Evolutionary conservation across 1,140 invertebrate species (phyloP), one percentile per base, ranked within the genome.

Genomic region (Venustaconcha ellipsiformis): DNA sequence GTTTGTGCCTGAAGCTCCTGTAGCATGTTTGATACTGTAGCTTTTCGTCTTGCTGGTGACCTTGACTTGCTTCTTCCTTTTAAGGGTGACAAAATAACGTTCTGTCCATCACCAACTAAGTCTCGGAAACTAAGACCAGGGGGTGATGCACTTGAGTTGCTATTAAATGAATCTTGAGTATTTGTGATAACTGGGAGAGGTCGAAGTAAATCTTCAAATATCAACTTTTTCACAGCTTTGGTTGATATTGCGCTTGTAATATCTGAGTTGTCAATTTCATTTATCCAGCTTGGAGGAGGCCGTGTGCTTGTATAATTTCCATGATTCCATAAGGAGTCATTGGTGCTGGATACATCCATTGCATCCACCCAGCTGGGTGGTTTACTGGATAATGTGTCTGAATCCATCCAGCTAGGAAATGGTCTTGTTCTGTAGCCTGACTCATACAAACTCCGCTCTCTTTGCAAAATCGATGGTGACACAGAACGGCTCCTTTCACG

Each of bases 181-280:
- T 70, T 77, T 72, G 72, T 77, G 5, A 77, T 77, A 20, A 77
- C 69, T 67, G 75, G 75, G 6, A 77, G 65, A n/a, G 75, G 75
- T 59, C 75, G 56, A 26, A 77, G 63, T 17, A 77, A 59, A 30
- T 77, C 75, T 20, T 77, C 62, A 55, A 77, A 72, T 67, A n/a
- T 65, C 26, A 77, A 57, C 57, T 60, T 72, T 56, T 77, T 77
- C 18, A 15, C 37, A 1, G 75, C 70, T 68, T 76, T 76, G 26
- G 62, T 12, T 4, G 75, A 77, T 23, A 77, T 37, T 17, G 66
- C 69, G 67, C 75, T 77, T n/a, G 75, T 77, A 62, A 77, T 77
- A 67, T 77, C 75, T 14, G 75, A 77, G 55, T 72, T 72, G 55
- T 67, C 70, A 55, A 77, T 77, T 18, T 77, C 75, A 66, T 77